phyloP scores from a whole-genome alignment of 2,113 vertebrate species.

The Glaucidium brasilianum region DNA sequence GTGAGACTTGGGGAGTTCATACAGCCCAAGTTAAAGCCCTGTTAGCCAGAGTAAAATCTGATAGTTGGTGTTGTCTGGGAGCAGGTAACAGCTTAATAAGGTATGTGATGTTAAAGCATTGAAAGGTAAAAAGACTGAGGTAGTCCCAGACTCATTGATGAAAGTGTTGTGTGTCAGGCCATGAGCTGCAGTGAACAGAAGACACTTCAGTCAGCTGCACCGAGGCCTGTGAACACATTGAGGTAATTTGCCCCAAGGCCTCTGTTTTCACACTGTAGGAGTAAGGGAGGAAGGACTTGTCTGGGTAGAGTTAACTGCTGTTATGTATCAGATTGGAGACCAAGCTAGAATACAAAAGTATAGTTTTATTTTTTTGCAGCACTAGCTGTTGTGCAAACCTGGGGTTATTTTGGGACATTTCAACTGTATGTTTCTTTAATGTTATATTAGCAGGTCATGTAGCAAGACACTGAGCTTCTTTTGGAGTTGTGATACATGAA shows the following conservation, averaged over 20 bases:
- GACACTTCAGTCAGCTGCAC: background rate
- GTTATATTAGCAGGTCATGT: background rate
- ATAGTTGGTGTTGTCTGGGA: background rate
- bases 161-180: background rate
- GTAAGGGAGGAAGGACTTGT: background rate
- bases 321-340: fast-evolving
- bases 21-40: background rate
- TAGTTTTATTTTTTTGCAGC: background rate
- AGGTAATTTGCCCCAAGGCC: background rate
- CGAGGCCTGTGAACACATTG: background rate
- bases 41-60: background rate
- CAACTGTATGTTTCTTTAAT: background rate
- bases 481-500: background rate
- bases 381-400: background rate
- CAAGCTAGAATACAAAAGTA: background rate
- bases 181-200: background rate
- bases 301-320: background rate
- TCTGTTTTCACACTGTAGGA: background rate
- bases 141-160: background rate
- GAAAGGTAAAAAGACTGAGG: background rate
- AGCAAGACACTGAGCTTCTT: background rate
- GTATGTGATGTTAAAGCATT: fast-evolving
- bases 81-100: background rate
- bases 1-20: background rate
- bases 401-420: background rate